Base-by-base conservation (phyloP, 2,888 invertebrate species). In the Chalcis sispes region DNA sequence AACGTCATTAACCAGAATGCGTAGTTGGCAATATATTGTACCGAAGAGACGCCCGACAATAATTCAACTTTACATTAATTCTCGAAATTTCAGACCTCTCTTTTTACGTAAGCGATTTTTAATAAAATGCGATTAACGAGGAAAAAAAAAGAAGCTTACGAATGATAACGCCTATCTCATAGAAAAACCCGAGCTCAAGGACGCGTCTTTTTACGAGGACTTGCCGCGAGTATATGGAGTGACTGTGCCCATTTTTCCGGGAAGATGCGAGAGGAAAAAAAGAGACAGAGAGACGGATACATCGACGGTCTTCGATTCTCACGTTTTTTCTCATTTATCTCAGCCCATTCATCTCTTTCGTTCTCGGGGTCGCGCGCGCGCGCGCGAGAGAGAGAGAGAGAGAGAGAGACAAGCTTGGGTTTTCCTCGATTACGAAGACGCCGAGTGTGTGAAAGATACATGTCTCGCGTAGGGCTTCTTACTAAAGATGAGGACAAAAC, bases 311-410 rank as follows among this genome's bases (percentile, higher is more conserved):
- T 77, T 77, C 77, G 72, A 77, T 79, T 80, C 77, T 77, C 79
- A 81, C 81, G 79, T 81, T 79, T 78, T 76, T 77, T 75, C 32
- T 32, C 79, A 77, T 77, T 79, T 77, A 69, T 70, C 74, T 77
- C 66, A 56, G 64, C 65, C 69, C 79, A 77, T 80, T 80, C 81
- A 80, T 79, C 75, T 71, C 69, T 15, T 25, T 67, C 69, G 8
- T 23, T 23, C 40, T 48, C n/a, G n/a, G n/a, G n/a, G n/a, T n/a
- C 48, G 3, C n/a, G 23, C 48, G n/a, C 18, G 20, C 4, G 10
- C 20, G 23, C 3, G 18, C 23, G 1, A 2, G 40, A 4, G 42
- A 50, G 20, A 20, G 20, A 20, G 4, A 20, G 50, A 13, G 46
- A 10, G 10, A 48, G 40, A 2, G 15, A 15, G 46, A n/a, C 46